Evolutionary conservation across 2,888 invertebrate genomes (phyloP).

Genomic region (Phanerotoma sp.): DNA sequence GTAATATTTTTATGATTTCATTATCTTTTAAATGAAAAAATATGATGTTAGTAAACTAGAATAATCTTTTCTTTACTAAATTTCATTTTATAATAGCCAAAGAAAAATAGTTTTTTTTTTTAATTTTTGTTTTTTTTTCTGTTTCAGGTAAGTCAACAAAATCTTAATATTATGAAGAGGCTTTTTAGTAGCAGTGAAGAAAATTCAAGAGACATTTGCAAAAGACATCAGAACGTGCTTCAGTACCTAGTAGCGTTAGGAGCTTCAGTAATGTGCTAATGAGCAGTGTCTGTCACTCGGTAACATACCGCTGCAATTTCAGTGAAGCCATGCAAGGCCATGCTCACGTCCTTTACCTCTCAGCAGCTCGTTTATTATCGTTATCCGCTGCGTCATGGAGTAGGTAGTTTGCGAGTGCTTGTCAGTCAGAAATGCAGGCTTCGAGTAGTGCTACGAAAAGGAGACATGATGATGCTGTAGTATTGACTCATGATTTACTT

Average conservation of each 20-base stretch:
- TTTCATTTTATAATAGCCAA: no score
- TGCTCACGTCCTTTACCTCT: slow-evolving; percentile 12
- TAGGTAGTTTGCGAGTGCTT: slow-evolving; percentile 20
- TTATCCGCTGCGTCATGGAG: slow-evolving; percentile 16
- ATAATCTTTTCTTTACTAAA: no score
- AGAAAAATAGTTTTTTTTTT: neutral
- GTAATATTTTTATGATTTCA: no score
- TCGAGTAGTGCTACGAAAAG: neutral
- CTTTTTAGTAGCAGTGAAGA: no score
- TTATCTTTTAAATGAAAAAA: no score
- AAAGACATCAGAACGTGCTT: no score
- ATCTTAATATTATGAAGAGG: no score
- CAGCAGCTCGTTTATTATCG: slow-evolving; percentile 24
- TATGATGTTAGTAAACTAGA: no score
- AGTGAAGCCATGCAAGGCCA: slow-evolving; percentile 21
- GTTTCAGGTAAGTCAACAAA: slow-evolving; percentile 41
- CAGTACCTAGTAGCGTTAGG: no score
- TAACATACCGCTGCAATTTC: slow-evolving; percentile 29
- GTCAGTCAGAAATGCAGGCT: neutral
- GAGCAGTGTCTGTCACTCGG: slow-evolving; percentile 38
- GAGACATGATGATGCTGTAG: neutral
- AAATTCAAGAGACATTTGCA: no score
- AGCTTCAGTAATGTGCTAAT: slow-evolving; percentile 39
- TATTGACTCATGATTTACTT: no score
- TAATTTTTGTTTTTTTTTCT: slow-evolving; percentile 14